These are phyloP conservation scores for Alcis repandata DNA, from an alignment of 2,888 invertebrate species.

Conservation along the genomic window DNA sequence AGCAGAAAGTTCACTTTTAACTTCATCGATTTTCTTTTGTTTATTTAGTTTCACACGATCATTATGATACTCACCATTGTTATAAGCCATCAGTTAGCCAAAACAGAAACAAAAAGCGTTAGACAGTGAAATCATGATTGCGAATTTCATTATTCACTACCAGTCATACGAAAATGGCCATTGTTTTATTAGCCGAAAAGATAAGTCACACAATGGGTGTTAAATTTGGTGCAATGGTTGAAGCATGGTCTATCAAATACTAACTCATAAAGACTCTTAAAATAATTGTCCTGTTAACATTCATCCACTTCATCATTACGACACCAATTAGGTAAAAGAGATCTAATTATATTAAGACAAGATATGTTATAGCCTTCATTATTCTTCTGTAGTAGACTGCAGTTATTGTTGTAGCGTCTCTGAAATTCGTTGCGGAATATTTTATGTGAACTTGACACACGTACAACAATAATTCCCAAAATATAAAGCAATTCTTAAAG, in stretches of 20 bases:
- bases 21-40: constrained; percentile 1
- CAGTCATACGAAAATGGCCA: constrained; percentile 54
- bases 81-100: constrained; percentile 66
- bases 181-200: constrained; percentile 59
- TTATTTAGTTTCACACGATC: constrained; percentile 28
- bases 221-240: constrained; percentile 40
- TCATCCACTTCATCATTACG: background rate
- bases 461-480: constrained; percentile 33
- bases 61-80: constrained; percentile 68
- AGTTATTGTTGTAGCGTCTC: constrained; percentile 26
- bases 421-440: constrained; percentile 46
- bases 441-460: constrained; percentile 70
- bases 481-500: constrained; percentile 10
- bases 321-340: background rate
- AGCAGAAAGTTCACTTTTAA: background rate
- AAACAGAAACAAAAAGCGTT: constrained; percentile 67
- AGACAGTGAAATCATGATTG: constrained; percentile 60
- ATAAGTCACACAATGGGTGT: constrained; percentile 64
- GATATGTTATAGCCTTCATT: background rate
- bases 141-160: constrained; percentile 50
- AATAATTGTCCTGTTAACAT: background rate
- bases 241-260: constrained; percentile 13
- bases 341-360: background rate
- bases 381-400: background rate
- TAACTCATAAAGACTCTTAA: background rate